Conservation (phyloP, 2,113 vertebrate genomes). For the Paramormyrops kingsleyae region DNA sequence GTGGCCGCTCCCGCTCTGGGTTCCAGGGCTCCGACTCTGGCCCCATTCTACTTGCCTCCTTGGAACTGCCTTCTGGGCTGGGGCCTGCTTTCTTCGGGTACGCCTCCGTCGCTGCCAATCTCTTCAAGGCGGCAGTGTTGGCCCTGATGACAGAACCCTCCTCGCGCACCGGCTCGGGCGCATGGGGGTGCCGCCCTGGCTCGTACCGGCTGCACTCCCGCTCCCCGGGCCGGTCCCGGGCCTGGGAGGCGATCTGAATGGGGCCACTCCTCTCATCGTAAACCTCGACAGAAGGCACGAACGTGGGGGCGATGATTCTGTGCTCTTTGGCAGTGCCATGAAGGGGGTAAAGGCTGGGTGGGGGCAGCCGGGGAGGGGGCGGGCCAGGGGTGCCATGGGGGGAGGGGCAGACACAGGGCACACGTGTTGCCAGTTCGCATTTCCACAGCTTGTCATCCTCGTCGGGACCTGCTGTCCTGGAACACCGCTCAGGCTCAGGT, state of each 20-base stretch:
- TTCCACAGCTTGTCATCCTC: conserved; percentile 68
- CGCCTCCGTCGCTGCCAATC: conserved; percentile 55
- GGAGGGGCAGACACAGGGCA: conserved; percentile 65
- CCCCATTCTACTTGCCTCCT: conserved; percentile 68
- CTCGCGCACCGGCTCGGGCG: conserved; percentile 70
- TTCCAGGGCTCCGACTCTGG: conserved; percentile 62
- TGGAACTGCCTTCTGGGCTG: conserved; percentile 69
- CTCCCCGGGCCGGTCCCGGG: conserved; percentile 68
- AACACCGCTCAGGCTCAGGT: conserved; percentile 61
- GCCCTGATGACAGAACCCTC: conserved; percentile 86
- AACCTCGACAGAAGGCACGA: conserved; percentile 92
- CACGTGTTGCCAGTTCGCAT: conserved; percentile 62
- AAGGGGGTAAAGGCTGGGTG: conserved; percentile 66
- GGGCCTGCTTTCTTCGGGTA: conserved; percentile 58
- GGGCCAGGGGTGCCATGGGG: conserved; percentile 43
- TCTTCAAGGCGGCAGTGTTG: conserved; percentile 67
- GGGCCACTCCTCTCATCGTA: conserved; percentile 83
- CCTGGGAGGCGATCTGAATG: conserved; percentile 89
- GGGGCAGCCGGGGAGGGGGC: conserved; percentile 55
- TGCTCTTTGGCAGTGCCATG: conserved; percentile 73
- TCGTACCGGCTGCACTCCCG: conserved; percentile 47
- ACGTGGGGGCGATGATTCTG: conserved; percentile 87
- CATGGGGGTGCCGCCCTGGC: conserved; percentile 51
- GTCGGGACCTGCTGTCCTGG: conserved; percentile 51
- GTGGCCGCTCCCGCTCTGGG: conserved; percentile 58